Base-by-base conservation (phyloP, 2,888 invertebrate genomes). In the Nemurella pictetii region DNA sequence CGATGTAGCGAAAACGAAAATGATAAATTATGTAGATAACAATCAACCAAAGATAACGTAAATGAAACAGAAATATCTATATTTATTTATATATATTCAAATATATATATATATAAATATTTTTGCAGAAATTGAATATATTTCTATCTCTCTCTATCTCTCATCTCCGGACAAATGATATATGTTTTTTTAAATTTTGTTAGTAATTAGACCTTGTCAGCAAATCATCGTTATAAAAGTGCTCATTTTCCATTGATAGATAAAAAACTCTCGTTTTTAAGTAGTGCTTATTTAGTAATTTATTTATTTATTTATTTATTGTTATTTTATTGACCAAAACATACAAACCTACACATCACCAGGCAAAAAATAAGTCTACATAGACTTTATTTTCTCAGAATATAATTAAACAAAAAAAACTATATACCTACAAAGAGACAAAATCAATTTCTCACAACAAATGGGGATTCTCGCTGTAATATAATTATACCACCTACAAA, bases 41-140 rank as follows among this genome's bases (percentile, higher is more conserved):
- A 35, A 36, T 32, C 30, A 30, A 25, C 32, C 80, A 81, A 81
- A 81, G 36, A 36, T 81, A 81, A 78, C 29, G 30, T 75, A 80
- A 84, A 30, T 75, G 15, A 83, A 12, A 85, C 55, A 9, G 36
- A 85, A 85, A 72, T 89, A 90, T 90, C 89, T 89, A 88, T 88
- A 89, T 89, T 88, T 85, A 88, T 35, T 7, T 35, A 35, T 7
- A 84, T 78, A 27, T 73, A 81, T 74, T 75, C 77, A 81, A 35
- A 32, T 73, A 85, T 72, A 80, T 55, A 15, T 84, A 84, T 85
- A 77, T 35, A 82, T 26, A 74, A 20, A 75, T 26, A 75, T 72
- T 20, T 72, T 80, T 77, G 30, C n/a, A 80, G 55, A n/a, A n/a
- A 20, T 20, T 55, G 15, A 20, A 3, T 55, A 55, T 55, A 7